Evolutionary conservation across 2,113 vertebrate genomes (phyloP).

Genomic region (Myxocyprinus asiaticus): DNA sequence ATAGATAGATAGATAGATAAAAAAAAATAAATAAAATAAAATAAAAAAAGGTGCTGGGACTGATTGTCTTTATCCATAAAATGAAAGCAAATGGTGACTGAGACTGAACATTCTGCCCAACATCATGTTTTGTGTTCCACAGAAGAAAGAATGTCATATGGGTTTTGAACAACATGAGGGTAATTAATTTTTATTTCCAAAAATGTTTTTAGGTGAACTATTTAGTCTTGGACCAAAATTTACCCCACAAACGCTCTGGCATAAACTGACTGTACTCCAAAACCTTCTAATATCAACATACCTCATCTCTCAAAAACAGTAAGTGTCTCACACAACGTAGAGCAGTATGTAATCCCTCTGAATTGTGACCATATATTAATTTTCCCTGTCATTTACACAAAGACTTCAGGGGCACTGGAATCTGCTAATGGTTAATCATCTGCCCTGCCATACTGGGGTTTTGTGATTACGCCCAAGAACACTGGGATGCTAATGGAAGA

Average conservation of each 20-base stretch:
- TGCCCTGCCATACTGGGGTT: conserved; percentile 63
- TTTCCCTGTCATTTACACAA: conserved; percentile 21
- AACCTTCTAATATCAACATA: not conserved
- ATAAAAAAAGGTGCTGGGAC: not conserved
- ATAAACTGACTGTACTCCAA: not conserved
- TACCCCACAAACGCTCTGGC: not conserved
- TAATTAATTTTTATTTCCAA: too few species aligned
- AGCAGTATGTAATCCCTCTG: conserved; percentile 11
- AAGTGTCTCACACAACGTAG: not conserved
- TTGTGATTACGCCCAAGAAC: conserved; percentile 50
- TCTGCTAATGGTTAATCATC: conserved; percentile 68
- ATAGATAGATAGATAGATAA: too few species aligned
- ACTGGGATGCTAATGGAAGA: conserved; percentile 74
- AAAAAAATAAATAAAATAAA: too few species aligned
- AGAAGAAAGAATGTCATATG: too few species aligned
- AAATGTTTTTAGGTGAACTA: not conserved
- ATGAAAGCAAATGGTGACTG: too few species aligned
- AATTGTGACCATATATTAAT: conserved; percentile 18
- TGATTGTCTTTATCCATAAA: too few species aligned
- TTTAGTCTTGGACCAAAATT: not conserved
- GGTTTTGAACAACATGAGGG: too few species aligned
- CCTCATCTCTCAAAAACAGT: conserved; percentile 12
- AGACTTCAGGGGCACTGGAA: conserved; percentile 39
- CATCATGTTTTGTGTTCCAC: too few species aligned
- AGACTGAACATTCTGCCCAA: too few species aligned